Evolutionary conservation across 2,113 vertebrate species (phyloP).

Genomic region (Nannospalax galili): DNA sequence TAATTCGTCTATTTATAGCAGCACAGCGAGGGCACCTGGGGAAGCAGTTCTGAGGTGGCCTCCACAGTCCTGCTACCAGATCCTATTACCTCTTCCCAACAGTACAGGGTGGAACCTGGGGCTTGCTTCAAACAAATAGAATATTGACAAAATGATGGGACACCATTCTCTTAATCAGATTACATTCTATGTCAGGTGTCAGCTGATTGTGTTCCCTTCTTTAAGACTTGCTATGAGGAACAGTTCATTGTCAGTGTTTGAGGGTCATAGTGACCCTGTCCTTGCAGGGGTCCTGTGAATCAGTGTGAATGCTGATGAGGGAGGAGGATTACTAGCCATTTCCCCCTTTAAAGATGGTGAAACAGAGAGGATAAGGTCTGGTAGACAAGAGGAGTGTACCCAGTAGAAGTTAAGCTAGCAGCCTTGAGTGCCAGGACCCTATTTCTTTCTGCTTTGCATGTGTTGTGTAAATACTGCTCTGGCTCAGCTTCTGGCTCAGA

Average conservation of each 20-base stretch:
- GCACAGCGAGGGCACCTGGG: not conserved
- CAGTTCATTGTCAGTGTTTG: not conserved
- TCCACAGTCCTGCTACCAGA: not conserved
- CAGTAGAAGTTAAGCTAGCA: not conserved
- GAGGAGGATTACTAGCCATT: no score
- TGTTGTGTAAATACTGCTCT: not conserved
- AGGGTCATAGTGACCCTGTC: not conserved
- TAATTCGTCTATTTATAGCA: not conserved
- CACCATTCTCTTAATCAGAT: not conserved
- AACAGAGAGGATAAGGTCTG: not conserved
- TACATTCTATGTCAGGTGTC: not conserved
- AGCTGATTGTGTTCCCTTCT: not conserved
- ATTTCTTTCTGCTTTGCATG: not conserved
- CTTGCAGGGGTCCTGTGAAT: no score
- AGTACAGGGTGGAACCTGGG: not conserved
- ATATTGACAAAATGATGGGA: not conserved
- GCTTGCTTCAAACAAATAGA: not conserved
- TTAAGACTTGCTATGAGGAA: not conserved
- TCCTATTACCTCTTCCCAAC: not conserved
- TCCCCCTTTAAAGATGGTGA: not conserved
- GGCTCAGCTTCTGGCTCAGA: no score
- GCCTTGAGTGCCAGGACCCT: no score
- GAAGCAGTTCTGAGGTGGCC: not conserved
- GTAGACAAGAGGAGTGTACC: no score
- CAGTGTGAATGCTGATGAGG: not conserved